Evolutionary conservation across 2,797 vertebrate species (phyloP), one percentile per base, ranked within the genome.

Genomic region (Austrolebias charrua): DNA sequence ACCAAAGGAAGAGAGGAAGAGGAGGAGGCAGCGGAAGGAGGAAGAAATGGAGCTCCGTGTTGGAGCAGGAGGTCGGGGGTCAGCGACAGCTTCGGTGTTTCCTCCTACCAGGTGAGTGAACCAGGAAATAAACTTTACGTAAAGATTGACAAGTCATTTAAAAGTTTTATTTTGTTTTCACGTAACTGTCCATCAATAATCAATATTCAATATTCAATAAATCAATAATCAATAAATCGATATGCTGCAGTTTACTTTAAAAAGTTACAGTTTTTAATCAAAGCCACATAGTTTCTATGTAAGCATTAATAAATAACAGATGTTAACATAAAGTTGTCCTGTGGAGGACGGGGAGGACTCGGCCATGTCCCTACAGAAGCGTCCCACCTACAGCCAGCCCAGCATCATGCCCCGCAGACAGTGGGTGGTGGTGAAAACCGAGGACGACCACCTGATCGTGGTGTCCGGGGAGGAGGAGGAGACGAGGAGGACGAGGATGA

Each of bases 401-500:
- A 94, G 94, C 86, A 93, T 95, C 66, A 86, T 95, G 89, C 95
- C 96, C 0, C 95, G 95, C 2, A 95, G 94, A 79, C 95, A 95
- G 78, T 97, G 96, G 96, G 94, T 95, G 59, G 95, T 95, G 40
- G 94, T 95, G 73, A 97, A 95, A 73, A 92, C 89, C 0, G 92
- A 92, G 63, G 92, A 93, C 13, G 91, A 92, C 31, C 90, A 93
- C 85, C 91, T 92, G 71, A 92, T 94, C 54, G 89, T 93, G 1
- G 92, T 93, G 73, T 93, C 93, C 0, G 92, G 92, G n/a, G 92
- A 92, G 66, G 92, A 92, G 50, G 92, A 3, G 92, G 81, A 1
- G 93, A 90, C 5, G 92, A 92, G 0, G 92, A 92, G 28, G n/a
- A n/a, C n/a, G 93, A 92, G 9, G 90, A 92, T 0, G n/a, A n/a